Evolutionary conservation across 2,797 vertebrate species (phyloP).

Genomic region (Pseudocheirus occidentalis): DNA sequence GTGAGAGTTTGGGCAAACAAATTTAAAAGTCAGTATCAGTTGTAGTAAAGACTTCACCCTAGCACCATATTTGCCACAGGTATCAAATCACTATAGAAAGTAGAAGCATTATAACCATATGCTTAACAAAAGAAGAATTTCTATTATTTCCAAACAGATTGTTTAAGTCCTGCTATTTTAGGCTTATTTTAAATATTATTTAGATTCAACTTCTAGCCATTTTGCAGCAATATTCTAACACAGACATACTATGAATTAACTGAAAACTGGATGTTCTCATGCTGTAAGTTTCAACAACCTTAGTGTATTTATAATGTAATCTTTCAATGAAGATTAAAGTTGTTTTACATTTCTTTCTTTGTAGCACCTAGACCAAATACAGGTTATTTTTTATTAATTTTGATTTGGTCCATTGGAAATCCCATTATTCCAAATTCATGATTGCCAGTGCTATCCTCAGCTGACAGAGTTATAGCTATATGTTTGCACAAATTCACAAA

Average conservation of each 20-base stretch:
- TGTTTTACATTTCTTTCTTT: background rate
- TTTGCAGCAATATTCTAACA: background rate
- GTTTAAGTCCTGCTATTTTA: background rate
- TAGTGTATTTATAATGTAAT: background rate
- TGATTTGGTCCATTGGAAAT: background rate
- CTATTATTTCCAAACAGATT: background rate
- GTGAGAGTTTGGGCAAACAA: too few relatives aligned
- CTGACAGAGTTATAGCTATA: background rate
- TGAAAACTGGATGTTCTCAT: background rate
- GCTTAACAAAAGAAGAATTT: background rate
- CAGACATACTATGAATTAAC: background rate
- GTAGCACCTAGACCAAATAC: background rate
- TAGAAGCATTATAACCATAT: too few relatives aligned
- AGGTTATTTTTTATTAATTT: background rate
- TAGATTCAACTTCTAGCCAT: slow-evolving; percentile 8
- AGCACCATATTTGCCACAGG: too few relatives aligned
- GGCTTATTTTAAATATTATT: background rate
- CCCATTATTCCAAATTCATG: background rate
- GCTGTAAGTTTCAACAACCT: background rate
- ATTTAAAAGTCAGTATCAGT: too few relatives aligned
- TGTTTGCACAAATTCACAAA: background rate
- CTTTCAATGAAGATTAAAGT: background rate
- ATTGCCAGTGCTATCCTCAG: background rate
- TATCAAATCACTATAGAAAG: too few relatives aligned
- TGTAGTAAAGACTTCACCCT: too few relatives aligned